phyloP scores from a whole-genome alignment of 92 coral and sea anemone species.

The Pocillopora grandis region DNA sequence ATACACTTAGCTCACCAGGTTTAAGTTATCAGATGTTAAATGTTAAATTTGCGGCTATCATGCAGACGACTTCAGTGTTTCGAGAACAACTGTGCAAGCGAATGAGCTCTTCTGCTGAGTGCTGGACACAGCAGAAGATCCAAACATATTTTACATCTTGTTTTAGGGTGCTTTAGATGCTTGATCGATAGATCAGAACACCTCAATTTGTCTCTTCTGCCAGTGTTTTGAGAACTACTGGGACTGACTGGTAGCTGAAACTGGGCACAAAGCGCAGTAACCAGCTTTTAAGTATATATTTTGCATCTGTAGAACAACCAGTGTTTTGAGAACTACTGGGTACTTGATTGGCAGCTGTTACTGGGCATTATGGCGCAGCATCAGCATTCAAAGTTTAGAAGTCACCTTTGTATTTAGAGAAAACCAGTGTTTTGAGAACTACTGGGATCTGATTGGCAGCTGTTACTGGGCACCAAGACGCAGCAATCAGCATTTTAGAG shows the following conservation, averaged over 20 bases:
- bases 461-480: conserved; percentile 44
- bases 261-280: conserved; percentile 61
- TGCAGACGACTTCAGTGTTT: conserved; percentile 40
- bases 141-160: conserved; percentile 5
- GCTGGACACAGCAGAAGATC: conserved; percentile 39
- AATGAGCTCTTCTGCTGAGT: conserved; percentile 40
- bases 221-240: conserved; percentile 65
- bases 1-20: neutral
- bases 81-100: conserved; percentile 47
- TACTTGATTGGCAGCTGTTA: conserved; percentile 17
- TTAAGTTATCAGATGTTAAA: conserved; percentile 8
- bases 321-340: conserved; percentile 56
- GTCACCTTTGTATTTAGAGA: neutral
- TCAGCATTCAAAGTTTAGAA: neutral
- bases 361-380: conserved; percentile 49
- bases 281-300: conserved; percentile 1
- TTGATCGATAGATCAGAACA: neutral
- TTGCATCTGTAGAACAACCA: neutral
- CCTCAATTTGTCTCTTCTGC: neutral
- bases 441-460: conserved; percentile 29
- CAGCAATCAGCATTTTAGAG: conserved; percentile 27
- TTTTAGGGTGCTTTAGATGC: neutral
- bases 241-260: conserved; percentile 30
- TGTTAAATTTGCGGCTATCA: neutral
- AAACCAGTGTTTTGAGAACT: conserved; percentile 51